phyloP scores from a whole-genome alignment of 2,113 vertebrate genomes.

The Oryzias celebensis region DNA sequence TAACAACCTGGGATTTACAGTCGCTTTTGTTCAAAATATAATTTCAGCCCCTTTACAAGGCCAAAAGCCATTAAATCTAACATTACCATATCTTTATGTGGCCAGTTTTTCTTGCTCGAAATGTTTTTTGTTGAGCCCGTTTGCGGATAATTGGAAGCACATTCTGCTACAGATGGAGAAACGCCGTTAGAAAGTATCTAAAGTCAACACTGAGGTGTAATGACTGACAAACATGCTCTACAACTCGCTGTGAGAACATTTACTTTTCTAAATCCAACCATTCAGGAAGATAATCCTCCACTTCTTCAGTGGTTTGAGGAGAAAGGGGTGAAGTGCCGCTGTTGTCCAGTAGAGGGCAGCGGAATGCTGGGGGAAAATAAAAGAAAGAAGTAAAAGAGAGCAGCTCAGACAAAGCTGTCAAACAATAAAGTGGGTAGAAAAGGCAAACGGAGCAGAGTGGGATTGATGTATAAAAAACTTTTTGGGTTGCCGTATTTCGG shows the following conservation, averaged over 20 bases:
- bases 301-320: slow-evolving; percentile 1
- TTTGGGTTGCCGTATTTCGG: slow-evolving; percentile 32
- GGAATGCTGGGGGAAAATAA: slow-evolving; percentile 17
- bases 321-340: background rate
- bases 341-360: slow-evolving; percentile 52
- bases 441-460: slow-evolving; percentile 22
- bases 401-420: slow-evolving; percentile 21
- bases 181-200: slow-evolving; percentile 32
- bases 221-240: slow-evolving; percentile 31
- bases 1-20: slow-evolving; percentile 54
- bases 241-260: slow-evolving; percentile 59
- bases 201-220: slow-evolving; percentile 25
- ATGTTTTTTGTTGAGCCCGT: slow-evolving; percentile 45
- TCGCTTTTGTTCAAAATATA: slow-evolving; percentile 34
- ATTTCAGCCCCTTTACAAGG: slow-evolving; percentile 56
- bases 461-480: slow-evolving; percentile 51
- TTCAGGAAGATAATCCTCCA: slow-evolving; percentile 44
- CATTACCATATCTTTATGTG: slow-evolving; percentile 56
- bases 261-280: slow-evolving; percentile 43
- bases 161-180: slow-evolving; percentile 25
- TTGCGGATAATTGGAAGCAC: slow-evolving; percentile 60
- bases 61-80: slow-evolving; percentile 54
- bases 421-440: slow-evolving; percentile 10
- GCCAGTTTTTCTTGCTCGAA: slow-evolving; percentile 42
- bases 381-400: background rate